Percentiles rank a stretch among this genome's conserved stretches.
Evolutionary conservation across 2,797 vertebrate genomes (phyloP).

Genomic region (Pygocentrus nattereri): DNA sequence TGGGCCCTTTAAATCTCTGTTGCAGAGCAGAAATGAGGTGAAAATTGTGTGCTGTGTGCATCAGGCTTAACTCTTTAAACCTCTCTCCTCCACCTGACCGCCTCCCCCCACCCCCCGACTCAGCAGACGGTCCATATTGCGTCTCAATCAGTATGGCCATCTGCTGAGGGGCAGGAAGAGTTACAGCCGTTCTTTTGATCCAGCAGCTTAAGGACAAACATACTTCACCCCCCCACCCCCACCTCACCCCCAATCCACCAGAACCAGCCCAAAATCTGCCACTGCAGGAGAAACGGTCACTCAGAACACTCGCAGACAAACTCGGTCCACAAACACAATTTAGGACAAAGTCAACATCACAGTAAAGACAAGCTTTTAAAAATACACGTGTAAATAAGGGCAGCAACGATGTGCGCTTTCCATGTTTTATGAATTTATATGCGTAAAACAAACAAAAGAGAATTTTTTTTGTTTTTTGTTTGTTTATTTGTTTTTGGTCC

Average conservation of each 20-base stretch:
- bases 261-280: too few relatives aligned
- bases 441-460: too few relatives aligned
- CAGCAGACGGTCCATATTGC: slow-evolving; percentile 16
- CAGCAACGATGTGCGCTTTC: too few relatives aligned
- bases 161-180: slow-evolving; percentile 20
- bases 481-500: too few relatives aligned
- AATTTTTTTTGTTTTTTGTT: too few relatives aligned
- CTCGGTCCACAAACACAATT: too few relatives aligned
- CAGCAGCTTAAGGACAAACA: neutral
- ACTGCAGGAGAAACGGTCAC: neutral
- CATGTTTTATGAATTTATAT: too few relatives aligned
- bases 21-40: neutral
- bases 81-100: slow-evolving; percentile 2
- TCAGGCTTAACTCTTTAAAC: neutral
- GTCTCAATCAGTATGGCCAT: slow-evolving; percentile 39
- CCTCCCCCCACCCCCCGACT: neutral
- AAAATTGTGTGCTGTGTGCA: neutral
- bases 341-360: too few relatives aligned
- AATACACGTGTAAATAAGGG: too few relatives aligned
- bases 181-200: slow-evolving; percentile 24
- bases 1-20: too few relatives aligned
- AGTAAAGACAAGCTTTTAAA: too few relatives aligned
- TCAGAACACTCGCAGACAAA: too few relatives aligned
- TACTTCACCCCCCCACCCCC: neutral
- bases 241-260: neutral